Percentiles rank a stretch among this genome's conserved stretches.
Conservation (phyloP, 2,888 invertebrate species). For the Pelosia muscerda region DNA sequence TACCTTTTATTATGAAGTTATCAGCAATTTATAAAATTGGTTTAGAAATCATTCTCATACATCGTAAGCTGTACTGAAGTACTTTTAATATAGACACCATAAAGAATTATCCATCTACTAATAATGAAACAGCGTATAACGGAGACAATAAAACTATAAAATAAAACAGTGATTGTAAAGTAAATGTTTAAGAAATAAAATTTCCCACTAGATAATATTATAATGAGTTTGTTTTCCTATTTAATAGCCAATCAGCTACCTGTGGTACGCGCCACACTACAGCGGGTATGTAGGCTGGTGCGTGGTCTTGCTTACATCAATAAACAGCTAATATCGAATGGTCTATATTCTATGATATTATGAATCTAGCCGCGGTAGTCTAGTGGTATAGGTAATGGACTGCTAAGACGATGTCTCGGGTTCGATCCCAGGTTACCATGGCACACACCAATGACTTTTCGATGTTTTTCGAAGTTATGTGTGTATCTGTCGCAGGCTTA, state of each 20-base stretch:
- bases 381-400: no score
- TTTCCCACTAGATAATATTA: conserved; percentile 33
- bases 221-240: conserved; percentile 41
- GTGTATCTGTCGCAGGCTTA: no score
- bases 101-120: neutral
- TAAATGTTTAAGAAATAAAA: conserved; percentile 25
- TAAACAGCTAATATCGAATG: conserved; percentile 49
- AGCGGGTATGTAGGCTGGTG: conserved; percentile 73
- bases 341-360: no score
- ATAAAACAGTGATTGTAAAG: conserved; percentile 15
- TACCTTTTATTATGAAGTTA: neutral
- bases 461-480: no score
- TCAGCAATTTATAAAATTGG: neutral
- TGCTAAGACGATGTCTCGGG: no score
- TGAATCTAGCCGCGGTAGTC: no score
- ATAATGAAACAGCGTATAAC: neutral
- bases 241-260: conserved; percentile 51
- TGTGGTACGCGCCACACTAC: conserved; percentile 76
- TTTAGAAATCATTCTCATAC: neutral
- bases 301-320: conserved; percentile 55
- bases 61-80: neutral
- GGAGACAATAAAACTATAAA: conserved; percentile 7
- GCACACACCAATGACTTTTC: no score
- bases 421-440: no score
- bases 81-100: neutral